Base-by-base conservation (phyloP, 2,797 vertebrate genomes). In the Typhlichthys eigenmanni region DNA sequence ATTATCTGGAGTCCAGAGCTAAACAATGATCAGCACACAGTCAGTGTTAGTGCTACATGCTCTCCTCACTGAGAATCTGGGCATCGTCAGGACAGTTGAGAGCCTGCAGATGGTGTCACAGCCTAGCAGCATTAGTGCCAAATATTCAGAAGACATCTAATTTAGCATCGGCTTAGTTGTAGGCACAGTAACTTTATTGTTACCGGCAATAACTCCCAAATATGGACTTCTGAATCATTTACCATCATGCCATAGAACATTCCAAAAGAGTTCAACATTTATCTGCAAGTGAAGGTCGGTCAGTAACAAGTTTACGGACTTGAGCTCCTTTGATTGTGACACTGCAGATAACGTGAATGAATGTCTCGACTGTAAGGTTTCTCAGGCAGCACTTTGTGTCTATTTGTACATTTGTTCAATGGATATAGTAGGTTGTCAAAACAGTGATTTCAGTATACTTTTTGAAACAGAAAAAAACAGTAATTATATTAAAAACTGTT, bases 401-500 rank as follows among this genome's bases (percentile, higher is more conserved):
- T 38, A 38, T 38, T 38, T 38, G 34, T 38, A 38, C 34, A 38
- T 19, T 19, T 19, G 19, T 19, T 47, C 1, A 52, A 1, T 5
- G 2, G 4, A 60, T 55, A 17, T 55, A 29, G 34, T 9, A 38
- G 19, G 32, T 38, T 34, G 24, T 24, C 52, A 55, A 32, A 29
- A 29, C 49, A 17, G 5, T 24, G 19, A 54, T 54, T 32, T 48
- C 47, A 12, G 19, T 17, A 53, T 53, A 1, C 32, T 32, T 55
- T 38, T 13, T 29, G 19, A 53, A 43, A 34, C 5, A 11, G 14
- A 32, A 32, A 50, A 51, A n/a, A 2, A 34, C 32, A 17, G 2
- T n/a, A 4, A 11, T n/a, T 85, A 78, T 83, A 74, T 78, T 83
- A 13, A 54, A 69, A 58, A 72, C 13, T 43, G 49, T 58, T 8